Evolutionary conservation across 2,888 invertebrate genomes (phyloP), one percentile per base, ranked within the genome.

Genomic region (Pherbina coryleti): DNA sequence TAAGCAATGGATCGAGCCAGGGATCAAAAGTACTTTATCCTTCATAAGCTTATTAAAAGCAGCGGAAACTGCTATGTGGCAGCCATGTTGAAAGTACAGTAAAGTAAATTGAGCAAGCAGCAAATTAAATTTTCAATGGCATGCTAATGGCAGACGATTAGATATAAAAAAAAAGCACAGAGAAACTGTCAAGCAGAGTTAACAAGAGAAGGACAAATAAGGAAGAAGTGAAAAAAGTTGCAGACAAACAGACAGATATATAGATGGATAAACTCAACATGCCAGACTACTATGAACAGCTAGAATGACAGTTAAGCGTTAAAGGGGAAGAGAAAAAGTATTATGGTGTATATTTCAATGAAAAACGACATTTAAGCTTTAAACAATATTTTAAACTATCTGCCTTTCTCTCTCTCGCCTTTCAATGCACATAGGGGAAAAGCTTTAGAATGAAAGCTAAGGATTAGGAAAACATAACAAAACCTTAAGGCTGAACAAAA

Each of bases 81-180:
- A 44, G 34, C 57, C 31, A 69, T 78, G 75, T 76, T 76, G 79
- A 67, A 76, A 77, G 67, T 76, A 76, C 78, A 77, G 76, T 77
- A 71, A 76, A 77, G 67, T 76, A 76, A 79, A 78, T 78, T 77
- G 69, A 79, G 79, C 62, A 70, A 73, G 74, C 77, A 78, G 77
- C 75, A 66, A 81, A 75, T 60, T 79, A 75, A 75, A 77, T 55
- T 31, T 70, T 62, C 75, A 79, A 75, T 67, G 28, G 14, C 66
- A 66, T 66, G 69, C 66, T 64, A 79, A 69, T 60, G 44, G 57
- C 55, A 71, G 44, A 75, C 66, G 73, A 74, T 57, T 70, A 72
- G 37, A 31, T 66, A 57, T 25, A 49, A 53, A 55, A 51, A 17
- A 73, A 11, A 5, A 31, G 19, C 57, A 70, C n/a, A 25, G 19